Evolutionary conservation across 2,888 invertebrate species (phyloP).

Genomic region (Siphonodentalium dalli): DNA sequence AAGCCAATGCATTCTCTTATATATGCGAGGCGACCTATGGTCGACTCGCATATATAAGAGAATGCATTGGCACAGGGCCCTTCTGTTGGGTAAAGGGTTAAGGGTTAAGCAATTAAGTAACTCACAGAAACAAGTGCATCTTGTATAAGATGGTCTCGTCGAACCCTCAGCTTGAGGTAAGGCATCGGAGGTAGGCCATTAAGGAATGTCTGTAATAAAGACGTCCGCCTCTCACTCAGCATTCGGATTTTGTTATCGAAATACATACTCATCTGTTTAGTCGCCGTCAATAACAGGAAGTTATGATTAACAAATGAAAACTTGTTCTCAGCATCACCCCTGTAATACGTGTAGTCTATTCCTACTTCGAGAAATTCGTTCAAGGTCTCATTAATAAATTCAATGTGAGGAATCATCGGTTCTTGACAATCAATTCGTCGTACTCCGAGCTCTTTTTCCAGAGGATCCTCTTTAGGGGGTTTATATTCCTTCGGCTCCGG

Average conservation of each 20-base stretch:
- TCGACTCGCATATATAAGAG: too few species aligned
- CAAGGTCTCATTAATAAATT: constrained; percentile 92
- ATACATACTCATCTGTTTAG: constrained; percentile 88
- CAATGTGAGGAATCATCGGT: constrained; percentile 84
- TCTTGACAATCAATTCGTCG: constrained; percentile 81
- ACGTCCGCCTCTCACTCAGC: constrained; percentile 89
- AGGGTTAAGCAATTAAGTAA: too few species aligned
- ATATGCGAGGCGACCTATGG: too few species aligned
- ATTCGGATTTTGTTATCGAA: constrained; percentile 94
- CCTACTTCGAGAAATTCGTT: constrained; percentile 94
- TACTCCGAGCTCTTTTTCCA: constrained; percentile 78
- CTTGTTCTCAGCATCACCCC: constrained; percentile 68
- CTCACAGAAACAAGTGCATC: constrained; percentile 87
- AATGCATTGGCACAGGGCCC: too few species aligned
- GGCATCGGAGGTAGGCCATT: constrained; percentile 73
- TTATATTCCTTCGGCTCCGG: constrained; percentile 59
- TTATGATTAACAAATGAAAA: constrained; percentile 87
- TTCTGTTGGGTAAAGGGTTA: too few species aligned
- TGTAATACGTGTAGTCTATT: constrained; percentile 89
- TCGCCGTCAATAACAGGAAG: constrained; percentile 89
- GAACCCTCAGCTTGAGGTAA: constrained; percentile 76
- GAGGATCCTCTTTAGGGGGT: constrained; percentile 57
- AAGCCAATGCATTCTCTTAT: too few species aligned
- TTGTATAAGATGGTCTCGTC: constrained; percentile 86
- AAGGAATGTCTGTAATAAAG: constrained; percentile 82